Evolutionary conservation across 2,797 vertebrate species (phyloP), one percentile per base, ranked within the genome.

Genomic region (Neomorphus geoffroyi): DNA sequence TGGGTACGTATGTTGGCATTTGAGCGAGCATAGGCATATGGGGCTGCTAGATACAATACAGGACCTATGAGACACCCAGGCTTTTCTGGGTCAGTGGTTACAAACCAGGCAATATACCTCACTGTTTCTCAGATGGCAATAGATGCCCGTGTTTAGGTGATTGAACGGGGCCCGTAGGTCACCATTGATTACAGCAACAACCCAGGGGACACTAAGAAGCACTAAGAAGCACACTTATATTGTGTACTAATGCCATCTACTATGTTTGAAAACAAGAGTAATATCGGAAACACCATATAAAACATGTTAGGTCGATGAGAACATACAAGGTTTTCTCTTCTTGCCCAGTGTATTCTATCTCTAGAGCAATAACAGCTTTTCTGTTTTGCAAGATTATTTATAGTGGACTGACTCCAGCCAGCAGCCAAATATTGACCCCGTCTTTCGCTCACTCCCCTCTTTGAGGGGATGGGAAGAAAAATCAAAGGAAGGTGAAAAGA

Each of bases 161-260:
- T 3, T 48, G 11, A 75, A 30, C 10, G 79, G 7, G 18, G 6
- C 10, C 17, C 13, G 48, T 1, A 35, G 7, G 35, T 51, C 45
- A 69, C 53, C n/a, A 48, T 26, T 24, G 66, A 3, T 13, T 86
- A 17, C 26, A 60, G 14, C 11, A 57, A 67, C 11, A 87, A 41
- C 3, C 7, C 19, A 75, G 17, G 10, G 17, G 18, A 57, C 16
- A 27, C 24, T 21, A 45, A 32, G 28, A 77, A 73, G 22, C 5
- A 69, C n/a, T n/a, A n/a, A n/a, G n/a, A n/a, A n/a, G n/a, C n/a
- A n/a, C n/a, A n/a, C n/a, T n/a, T n/a, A n/a, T n/a, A n/a, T n/a
- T n/a, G n/a, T n/a, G n/a, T n/a, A 7, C 22, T 27, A 81, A 56
- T 0, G 1, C 4, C 23, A 73, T 11, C 0, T 15, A 24, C 8